Evolutionary conservation across 2,888 invertebrate genomes (phyloP).

Genomic region (Hecatera dysodea): DNA sequence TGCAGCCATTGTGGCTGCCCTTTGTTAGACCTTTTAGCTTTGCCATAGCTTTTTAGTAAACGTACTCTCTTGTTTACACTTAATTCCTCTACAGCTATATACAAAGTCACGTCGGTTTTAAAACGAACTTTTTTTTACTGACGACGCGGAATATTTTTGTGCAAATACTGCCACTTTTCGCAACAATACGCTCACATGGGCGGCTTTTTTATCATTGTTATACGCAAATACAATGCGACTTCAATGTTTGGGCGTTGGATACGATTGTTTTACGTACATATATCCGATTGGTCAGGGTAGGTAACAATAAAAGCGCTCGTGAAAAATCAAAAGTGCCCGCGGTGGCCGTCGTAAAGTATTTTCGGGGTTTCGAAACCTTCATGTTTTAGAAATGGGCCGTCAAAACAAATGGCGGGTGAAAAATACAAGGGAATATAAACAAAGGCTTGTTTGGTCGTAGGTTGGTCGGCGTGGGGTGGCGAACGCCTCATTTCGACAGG

Average conservation of each 20-base stretch:
- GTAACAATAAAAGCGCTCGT: constrained; percentile 72
- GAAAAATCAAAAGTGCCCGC: constrained; percentile 76
- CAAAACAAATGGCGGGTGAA: constrained; percentile 88
- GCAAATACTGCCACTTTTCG: constrained; percentile 45
- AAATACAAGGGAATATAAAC: constrained; percentile 88
- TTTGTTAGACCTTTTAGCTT: constrained; percentile 77
- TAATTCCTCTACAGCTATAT: constrained; percentile 28
- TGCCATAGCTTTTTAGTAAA: constrained; percentile 74
- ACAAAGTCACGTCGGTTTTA: constrained; percentile 26
- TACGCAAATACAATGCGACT: constrained; percentile 50
- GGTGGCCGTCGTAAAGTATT: constrained; percentile 76
- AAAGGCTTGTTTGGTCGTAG: constrained; percentile 86
- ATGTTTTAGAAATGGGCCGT: constrained; percentile 83
- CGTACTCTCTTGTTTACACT: constrained; percentile 65
- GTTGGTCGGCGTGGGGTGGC: constrained; percentile 77
- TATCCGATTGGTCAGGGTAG: constrained; percentile 65
- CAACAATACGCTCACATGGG: constrained; percentile 50
- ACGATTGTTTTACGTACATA: constrained; percentile 56
- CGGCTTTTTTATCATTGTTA: constrained; percentile 57
- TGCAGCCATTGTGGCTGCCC: constrained; percentile 71
- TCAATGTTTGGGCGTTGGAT: constrained; percentile 46
- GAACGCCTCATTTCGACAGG: constrained; percentile 86
- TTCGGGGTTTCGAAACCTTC: constrained; percentile 78
- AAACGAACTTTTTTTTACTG: constrained; percentile 32
- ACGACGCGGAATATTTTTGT: constrained; percentile 46